These are phyloP conservation scores for Poeciliopsis prolifica DNA, from an alignment of 2,113 vertebrate genomes.

Conservation along the genomic window DNA sequence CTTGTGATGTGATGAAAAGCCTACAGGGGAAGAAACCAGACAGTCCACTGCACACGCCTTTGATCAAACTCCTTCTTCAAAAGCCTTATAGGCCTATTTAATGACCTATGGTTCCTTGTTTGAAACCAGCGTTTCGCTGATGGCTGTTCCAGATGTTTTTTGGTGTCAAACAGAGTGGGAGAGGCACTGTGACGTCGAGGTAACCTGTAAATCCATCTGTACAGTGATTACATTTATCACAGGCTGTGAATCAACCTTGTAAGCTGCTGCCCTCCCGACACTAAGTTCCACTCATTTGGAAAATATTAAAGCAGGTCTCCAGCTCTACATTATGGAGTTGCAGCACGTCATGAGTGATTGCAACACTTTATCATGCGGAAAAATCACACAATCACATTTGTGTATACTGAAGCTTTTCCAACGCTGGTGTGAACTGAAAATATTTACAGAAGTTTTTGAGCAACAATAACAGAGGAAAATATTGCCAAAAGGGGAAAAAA, in stretches of 20 bases:
- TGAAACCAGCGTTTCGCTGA: conserved; percentile 3
- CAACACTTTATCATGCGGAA: conserved; percentile 46
- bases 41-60: conserved; percentile 42
- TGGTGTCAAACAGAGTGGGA: conserved; percentile 37
- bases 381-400: conserved; percentile 28
- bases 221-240: conserved; percentile 39
- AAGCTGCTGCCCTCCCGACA: conserved; percentile 22
- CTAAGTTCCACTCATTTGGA: conserved; percentile 46
- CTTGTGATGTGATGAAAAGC: conserved; percentile 59
- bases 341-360: conserved; percentile 29
- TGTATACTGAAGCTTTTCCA: conserved; percentile 4
- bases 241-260: conserved; percentile 27
- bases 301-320: conserved; percentile 26
- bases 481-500: neutral
- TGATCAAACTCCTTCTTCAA: conserved; percentile 59
- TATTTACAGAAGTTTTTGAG: conserved; percentile 26
- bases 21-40: conserved; percentile 18
- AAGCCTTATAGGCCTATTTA: conserved; percentile 52
- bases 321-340: neutral
- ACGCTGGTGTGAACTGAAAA: neutral
- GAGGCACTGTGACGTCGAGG: conserved; percentile 31
- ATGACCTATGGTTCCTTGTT: conserved; percentile 21
- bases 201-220: conserved; percentile 36
- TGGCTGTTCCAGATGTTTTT: conserved; percentile 66
- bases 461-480: neutral